Evolutionary conservation across 1,140 invertebrate genomes (phyloP), one percentile per base, ranked within the genome.

Genomic region (Asobara japonica): DNA sequence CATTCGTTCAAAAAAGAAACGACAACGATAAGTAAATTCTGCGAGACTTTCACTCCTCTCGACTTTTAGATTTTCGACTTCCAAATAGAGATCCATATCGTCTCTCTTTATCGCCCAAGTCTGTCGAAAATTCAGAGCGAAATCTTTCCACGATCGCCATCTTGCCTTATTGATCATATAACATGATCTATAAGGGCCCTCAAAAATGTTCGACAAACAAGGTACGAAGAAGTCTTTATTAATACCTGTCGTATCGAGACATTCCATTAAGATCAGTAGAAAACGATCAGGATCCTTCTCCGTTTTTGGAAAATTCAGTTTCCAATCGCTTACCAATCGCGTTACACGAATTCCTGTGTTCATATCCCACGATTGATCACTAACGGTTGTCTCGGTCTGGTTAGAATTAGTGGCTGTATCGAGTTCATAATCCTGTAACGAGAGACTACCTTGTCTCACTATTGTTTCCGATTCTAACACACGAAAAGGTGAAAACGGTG

Each of bases 1-100:
- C 72, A 69, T 73, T 41, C 71, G 71, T 56, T 73, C 71, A 22
- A 61, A 73, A 38, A 73, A 25, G 56, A 60, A 73, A 16, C 72
- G 72, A 30, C 56, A 56, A 3, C 72, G 66, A 64, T 45, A 73
- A 13, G 72, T 51, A 22, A 64, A 73, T 69, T 69, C 72, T 7
- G 66, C 67, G 33, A 73, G 29, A 41, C 48, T 64, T 65, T 73
- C 72, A 20, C 51, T 25, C 22, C 62, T 73, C 11, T 69, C 66
- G 18, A 51, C 36, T 36, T 41, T 69, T 31, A 62, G 36, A 20
- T 73, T 48, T 2, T 48, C n/a, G 10, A 73, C 51, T 22, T 73
- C 65, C 11, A 22, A 18, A 16, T n/a, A 38, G 13, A 73, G 41
- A 29, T 73, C 71, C 11, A 27, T 51, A 20, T 68, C 71, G 13